A percentile compares a stretch with the other conserved stretches of the same genome.
These are phyloP conservation scores for Amorpha juglandis DNA, from an alignment of 2,888 invertebrate genomes.

Conservation along the genomic window DNA sequence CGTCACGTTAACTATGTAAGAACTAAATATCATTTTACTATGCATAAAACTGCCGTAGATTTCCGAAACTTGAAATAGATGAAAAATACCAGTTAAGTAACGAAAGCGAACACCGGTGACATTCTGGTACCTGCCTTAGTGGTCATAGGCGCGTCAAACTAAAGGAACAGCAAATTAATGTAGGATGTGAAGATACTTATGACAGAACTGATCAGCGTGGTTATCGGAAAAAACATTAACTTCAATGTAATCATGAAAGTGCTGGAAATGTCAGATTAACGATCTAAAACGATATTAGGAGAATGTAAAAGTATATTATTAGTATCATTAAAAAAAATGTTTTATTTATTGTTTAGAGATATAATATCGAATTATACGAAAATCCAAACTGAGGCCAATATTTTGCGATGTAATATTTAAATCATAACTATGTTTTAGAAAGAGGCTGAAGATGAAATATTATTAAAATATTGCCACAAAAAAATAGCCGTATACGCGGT, in stretches of 20 bases:
- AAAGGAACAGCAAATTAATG: neutral
- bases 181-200: neutral
- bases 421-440: too few species aligned
- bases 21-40: too few species aligned
- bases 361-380: neutral
- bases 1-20: too few species aligned
- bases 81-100: too few species aligned
- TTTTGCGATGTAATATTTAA: too few species aligned
- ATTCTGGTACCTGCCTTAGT: too few species aligned
- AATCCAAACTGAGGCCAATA: neutral
- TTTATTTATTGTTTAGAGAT: too few species aligned
- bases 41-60: neutral
- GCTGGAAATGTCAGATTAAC: slow-evolving; percentile 5
- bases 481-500: slow-evolving; percentile 24
- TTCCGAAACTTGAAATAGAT: neutral
- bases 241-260: neutral
- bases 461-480: neutral
- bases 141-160: neutral
- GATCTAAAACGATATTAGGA: neutral
- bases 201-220: neutral
- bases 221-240: slow-evolving; percentile 6
- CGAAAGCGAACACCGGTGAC: too few species aligned
- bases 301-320: slow-evolving; percentile 4
- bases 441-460: too few species aligned
- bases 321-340: neutral